Base-by-base conservation (phyloP, 2,113 vertebrate genomes). In the Aythya baeri region DNA sequence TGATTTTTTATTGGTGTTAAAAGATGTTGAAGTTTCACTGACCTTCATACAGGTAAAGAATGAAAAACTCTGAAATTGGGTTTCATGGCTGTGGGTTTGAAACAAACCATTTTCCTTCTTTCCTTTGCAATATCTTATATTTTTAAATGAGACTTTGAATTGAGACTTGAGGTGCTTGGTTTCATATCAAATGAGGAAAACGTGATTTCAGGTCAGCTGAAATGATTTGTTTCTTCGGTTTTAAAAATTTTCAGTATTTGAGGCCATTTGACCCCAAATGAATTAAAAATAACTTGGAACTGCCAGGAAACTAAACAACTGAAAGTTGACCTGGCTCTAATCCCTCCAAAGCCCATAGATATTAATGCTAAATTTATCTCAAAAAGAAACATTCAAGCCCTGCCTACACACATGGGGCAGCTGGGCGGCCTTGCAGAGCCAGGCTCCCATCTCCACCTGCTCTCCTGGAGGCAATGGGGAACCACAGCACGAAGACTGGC, bases 281-380 rank as follows among this genome's bases (percentile, higher is more conserved):
- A 92, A 91, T 94, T 91, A 66, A 89, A 94, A 95, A 68, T 82
- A 78, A 43, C 80, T 89, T 52, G 26, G 77, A 79, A 71, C 57
- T 61, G 57, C 70, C 83, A 84, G 89, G 84, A 92, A 82, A 88
- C 7, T 3, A 84, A 93, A 88, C 75, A 94, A 93, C 83, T 75
- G 32, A 62, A 52, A 25, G 74, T 43, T 88, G 86, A 86, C 92
- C 83, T 68, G 57, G 36, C 86, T 86, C n/a, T 92, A 91, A 93
- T 92, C 85, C 75, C 38, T 83, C 76, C 72, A 83, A 95, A 96
- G 73, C 88, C 73, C 80, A 63, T 68, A 94, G 80, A 86, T 86
- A 94, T 75, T 93, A 91, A 86, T 59, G 68, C 88, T 83, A 96
- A 86, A 90, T 91, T 94, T 94, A 72, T 80, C 91, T 88, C 77